phyloP scores from a whole-genome alignment of 2,888 invertebrate species.

The Thymelicus sylvestris region DNA sequence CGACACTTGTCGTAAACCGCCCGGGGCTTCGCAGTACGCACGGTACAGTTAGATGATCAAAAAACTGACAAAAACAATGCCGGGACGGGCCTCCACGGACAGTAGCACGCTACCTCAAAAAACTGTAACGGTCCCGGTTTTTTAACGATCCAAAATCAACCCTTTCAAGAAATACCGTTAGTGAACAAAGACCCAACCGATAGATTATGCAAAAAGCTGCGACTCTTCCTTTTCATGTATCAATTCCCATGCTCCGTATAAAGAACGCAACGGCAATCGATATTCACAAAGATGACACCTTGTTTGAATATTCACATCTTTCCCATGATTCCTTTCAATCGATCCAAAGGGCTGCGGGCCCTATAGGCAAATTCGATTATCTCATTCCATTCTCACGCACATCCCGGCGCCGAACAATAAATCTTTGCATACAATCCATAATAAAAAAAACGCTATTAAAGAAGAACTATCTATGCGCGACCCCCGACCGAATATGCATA shows the following conservation, averaged over 20 bases:
- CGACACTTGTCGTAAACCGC: slow-evolving; percentile 43
- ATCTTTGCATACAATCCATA: slow-evolving; percentile 81
- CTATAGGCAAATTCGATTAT: slow-evolving; percentile 85
- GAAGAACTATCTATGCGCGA: slow-evolving; percentile 78
- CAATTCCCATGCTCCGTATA: slow-evolving; percentile 79
- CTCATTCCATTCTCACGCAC: slow-evolving; percentile 81
- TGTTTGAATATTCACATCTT: slow-evolving; percentile 83
- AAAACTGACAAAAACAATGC: slow-evolving; percentile 36
- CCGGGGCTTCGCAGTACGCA: slow-evolving; percentile 48
- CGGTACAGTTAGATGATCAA: slow-evolving; percentile 56
- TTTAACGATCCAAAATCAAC: slow-evolving; percentile 71
- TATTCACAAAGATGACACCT: slow-evolving; percentile 84
- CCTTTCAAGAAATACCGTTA: slow-evolving; percentile 76
- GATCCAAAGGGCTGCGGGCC: slow-evolving; percentile 75
- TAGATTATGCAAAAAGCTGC: slow-evolving; percentile 82
- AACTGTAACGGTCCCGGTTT: slow-evolving; percentile 73
- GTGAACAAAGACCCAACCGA: slow-evolving; percentile 66
- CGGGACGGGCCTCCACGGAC: slow-evolving; percentile 54
- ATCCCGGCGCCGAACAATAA: slow-evolving; percentile 76
- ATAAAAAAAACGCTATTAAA: slow-evolving; percentile 80
- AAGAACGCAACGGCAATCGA: slow-evolving; percentile 80
- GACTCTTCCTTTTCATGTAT: slow-evolving; percentile 81
- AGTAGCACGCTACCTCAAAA: slow-evolving; percentile 60
- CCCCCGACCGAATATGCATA: slow-evolving; percentile 79
- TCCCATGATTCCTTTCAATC: slow-evolving; percentile 75